Evolutionary conservation across 2,113 vertebrate genomes (phyloP), one percentile per base, ranked within the genome.

Genomic region (Phoenicopterus ruber): DNA sequence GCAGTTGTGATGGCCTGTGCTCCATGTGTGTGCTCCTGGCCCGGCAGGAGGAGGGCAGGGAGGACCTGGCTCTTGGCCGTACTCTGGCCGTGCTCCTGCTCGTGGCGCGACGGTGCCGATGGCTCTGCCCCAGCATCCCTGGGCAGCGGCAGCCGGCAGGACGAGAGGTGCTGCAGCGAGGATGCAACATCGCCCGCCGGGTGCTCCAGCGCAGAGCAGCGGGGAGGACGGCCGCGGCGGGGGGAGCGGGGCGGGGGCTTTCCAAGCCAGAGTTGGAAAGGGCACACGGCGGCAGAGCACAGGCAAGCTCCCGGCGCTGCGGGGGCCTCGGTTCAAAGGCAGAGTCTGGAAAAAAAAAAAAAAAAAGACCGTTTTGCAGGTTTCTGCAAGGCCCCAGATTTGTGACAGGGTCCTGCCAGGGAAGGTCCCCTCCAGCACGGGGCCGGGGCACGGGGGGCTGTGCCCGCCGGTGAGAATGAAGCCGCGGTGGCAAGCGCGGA

Each of bases 221-320:
- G 2, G 31, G 42, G n/a, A 57, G 61, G 20, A 13, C 17, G 36
- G 26, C n/a, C 1, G 0, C 2, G 11, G 73, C 3, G 14, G 67
- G 8, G 42, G 28, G 38, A 29, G 5, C 7, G 2, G 34, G 71
- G 16, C 0, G 3, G 46, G 77, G 34, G 17, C 36, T 57, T 74
- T 9, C 31, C 10, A 13, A 34, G 5, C 14, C 38, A 21, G 46
- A 28, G 38, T 0, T 58, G 78, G 57, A 18, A 40, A 58, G 66
- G 12, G 14, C 18, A 47, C 16, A 8, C 19, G 4, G 3, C 9
- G 74, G 77, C 47, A n/a, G 63, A 81, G 28, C 36, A 2, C 19
- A 32, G 69, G 67, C 7, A 0, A 46, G 63, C 42, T 26, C 58
- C 42, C 1, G 2, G 25, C 1, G 0, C 9, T 7, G 32, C 2